phyloP scores from a whole-genome alignment of 2,888 invertebrate species.

The Apantesis nais region DNA sequence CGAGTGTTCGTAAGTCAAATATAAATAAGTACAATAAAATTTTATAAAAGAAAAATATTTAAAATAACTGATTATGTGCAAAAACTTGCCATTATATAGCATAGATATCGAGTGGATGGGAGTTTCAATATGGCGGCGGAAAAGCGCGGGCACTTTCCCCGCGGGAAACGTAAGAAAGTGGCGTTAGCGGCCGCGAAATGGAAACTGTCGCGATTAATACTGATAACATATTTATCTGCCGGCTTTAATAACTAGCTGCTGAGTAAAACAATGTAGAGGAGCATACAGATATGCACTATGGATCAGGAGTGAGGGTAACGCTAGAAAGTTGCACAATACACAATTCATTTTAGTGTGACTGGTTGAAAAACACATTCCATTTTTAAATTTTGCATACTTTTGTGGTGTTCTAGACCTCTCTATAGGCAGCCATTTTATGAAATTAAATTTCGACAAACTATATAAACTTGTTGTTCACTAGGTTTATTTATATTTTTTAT shows the following conservation, averaged over 20 bases:
- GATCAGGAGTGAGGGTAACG: background rate
- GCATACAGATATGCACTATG: background rate
- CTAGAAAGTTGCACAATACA: background rate
- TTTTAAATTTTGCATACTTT: background rate
- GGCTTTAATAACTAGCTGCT: conserved; percentile 61
- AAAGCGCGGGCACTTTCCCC: conserved; percentile 83
- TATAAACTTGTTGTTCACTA: conserved; percentile 15
- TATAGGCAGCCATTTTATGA: conserved; percentile 12
- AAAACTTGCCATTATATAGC: conserved; percentile 15
- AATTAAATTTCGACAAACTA: conserved; percentile 9
- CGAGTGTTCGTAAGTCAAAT: too few species aligned
- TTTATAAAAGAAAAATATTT: background rate
- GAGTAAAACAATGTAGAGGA: conserved; percentile 8
- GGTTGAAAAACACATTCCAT: background rate
- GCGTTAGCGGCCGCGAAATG: conserved; percentile 74
- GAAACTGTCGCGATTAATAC: conserved; percentile 78
- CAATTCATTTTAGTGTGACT: background rate
- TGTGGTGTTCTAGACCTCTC: conserved; percentile 1
- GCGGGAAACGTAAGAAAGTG: conserved; percentile 84
- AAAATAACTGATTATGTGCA: background rate
- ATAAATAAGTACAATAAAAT: background rate
- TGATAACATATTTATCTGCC: conserved; percentile 72
- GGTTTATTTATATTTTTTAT: conserved; percentile 17
- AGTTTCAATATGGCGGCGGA: conserved; percentile 80
- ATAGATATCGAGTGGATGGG: conserved; percentile 46